Evolutionary conservation across 2,113 vertebrate species (phyloP).

Genomic region (Perca fluviatilis): DNA sequence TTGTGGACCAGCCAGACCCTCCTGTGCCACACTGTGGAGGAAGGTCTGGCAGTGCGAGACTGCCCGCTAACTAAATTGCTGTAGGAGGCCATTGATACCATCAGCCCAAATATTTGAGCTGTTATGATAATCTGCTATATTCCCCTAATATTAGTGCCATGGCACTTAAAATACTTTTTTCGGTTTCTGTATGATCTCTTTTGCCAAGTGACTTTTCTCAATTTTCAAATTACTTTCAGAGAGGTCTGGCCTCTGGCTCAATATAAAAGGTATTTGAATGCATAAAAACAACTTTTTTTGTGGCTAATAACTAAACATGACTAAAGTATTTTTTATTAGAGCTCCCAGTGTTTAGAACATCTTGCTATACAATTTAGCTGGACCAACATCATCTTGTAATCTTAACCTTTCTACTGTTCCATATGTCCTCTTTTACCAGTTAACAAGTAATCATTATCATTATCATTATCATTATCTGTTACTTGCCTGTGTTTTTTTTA

Average conservation of each 20-base stretch:
- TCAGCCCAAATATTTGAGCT: not conserved
- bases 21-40: no score
- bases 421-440: not conserved
- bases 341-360: no score
- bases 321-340: no score
- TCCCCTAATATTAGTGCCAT: not conserved
- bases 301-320: no score
- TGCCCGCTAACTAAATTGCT: not conserved
- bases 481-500: not conserved
- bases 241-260: not conserved
- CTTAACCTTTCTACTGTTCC: not conserved
- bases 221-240: not conserved
- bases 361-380: no score
- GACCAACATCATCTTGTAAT: not conserved
- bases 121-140: slow-evolving; percentile 1
- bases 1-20: no score
- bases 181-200: not conserved
- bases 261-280: no score
- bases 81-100: not conserved
- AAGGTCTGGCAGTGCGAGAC: no score
- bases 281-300: no score
- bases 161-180: not conserved
- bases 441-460: no score
- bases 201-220: not conserved
- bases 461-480: not conserved